Conservation (phyloP, 2,113 vertebrate species). For the Eubucco bourcierii region DNA sequence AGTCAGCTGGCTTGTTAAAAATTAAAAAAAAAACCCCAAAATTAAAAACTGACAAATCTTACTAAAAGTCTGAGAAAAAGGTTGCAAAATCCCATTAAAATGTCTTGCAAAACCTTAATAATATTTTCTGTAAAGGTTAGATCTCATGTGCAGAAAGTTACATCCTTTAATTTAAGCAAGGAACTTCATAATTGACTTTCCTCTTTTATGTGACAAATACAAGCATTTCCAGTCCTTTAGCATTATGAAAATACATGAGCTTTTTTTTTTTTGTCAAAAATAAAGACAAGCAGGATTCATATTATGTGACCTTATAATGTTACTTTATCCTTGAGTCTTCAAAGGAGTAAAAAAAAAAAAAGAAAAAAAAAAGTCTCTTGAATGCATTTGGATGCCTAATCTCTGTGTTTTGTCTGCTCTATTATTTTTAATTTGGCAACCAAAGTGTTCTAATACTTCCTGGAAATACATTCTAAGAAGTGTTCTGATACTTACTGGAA, state of each 20-base stretch:
- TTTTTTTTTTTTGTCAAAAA: not conserved
- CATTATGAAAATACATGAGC: not conserved
- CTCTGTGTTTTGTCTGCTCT: not conserved
- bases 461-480: not conserved
- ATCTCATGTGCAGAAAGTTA: not conserved
- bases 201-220: not conserved
- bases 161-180: not conserved
- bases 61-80: not conserved
- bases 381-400: not conserved
- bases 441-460: not conserved
- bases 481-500: not conserved
- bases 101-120: not conserved
- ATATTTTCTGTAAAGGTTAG: conserved; percentile 22
- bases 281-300: not conserved
- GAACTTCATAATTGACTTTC: not conserved
- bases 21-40: not conserved
- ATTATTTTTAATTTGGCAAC: not conserved
- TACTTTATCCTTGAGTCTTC: not conserved
- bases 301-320: not conserved
- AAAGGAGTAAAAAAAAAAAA: not conserved
- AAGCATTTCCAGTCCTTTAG: not conserved
- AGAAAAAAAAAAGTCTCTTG: not conserved
- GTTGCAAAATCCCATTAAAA: not conserved
- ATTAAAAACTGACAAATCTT: not conserved
- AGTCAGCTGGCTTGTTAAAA: not conserved